These are phyloP conservation scores for Drosophila dives DNA, from an alignment of 2,888 invertebrate genomes.

Conservation along the genomic window DNA sequence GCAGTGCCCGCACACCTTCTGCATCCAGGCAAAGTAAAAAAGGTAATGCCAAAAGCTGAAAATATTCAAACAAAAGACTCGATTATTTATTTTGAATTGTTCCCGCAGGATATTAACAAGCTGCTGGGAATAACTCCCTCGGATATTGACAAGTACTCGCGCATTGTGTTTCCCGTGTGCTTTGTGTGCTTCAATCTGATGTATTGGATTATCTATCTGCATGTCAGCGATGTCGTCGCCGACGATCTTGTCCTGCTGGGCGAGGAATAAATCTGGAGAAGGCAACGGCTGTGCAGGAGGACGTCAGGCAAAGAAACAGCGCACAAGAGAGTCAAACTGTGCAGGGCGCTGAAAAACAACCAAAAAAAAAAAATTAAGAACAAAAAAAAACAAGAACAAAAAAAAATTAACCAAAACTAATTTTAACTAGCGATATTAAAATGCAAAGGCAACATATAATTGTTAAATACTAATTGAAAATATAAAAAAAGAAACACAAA, in stretches of 20 bases:
- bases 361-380: conserved; percentile 21
- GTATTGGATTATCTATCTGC: conserved; percentile 99
- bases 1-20: conserved; percentile 90
- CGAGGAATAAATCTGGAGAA: conserved; percentile 86
- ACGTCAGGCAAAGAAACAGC: conserved; percentile 54
- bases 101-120: conserved; percentile 92
- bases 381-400: conserved; percentile 14
- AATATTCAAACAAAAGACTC: background rate
- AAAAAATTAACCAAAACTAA: conserved; percentile 65
- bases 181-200: conserved; percentile 99
- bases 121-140: conserved; percentile 96
- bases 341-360: conserved; percentile 79
- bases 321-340: conserved; percentile 81
- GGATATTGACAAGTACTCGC: conserved; percentile 99
- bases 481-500: conserved; percentile 21
- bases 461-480: conserved; percentile 61
- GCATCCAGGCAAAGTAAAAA: conserved; percentile 92
- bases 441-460: conserved; percentile 70
- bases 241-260: conserved; percentile 95
- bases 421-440: conserved; percentile 75
- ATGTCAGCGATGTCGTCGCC: conserved; percentile 97
- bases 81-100: background rate
- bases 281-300: conserved; percentile 22
- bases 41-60: conserved; percentile 66
- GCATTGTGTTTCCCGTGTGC: conserved; percentile 98